Conservation (phyloP, 2,113 vertebrate species). For the Hippopotamus amphibius region DNA sequence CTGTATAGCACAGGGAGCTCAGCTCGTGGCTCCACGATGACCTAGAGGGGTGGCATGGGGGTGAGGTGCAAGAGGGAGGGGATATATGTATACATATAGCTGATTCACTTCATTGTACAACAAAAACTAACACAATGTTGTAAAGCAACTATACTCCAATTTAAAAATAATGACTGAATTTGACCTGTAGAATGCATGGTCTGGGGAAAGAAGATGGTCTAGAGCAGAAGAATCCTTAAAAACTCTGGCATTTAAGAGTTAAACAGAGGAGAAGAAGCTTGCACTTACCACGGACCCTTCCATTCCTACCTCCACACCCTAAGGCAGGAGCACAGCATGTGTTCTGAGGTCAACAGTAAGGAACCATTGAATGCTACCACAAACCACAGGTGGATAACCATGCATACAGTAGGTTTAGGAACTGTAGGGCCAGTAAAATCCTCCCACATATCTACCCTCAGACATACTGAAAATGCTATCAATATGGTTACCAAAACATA, state of each 20-base stretch:
- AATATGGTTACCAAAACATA: background rate
- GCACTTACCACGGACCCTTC: background rate
- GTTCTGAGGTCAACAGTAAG: background rate
- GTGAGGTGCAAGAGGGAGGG: too few relatives aligned
- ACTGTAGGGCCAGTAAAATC: background rate
- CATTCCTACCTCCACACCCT: background rate
- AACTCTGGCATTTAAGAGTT: background rate
- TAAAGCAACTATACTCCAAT: too few relatives aligned
- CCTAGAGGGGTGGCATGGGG: too few relatives aligned
- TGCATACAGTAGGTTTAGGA: background rate
- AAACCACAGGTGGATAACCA: background rate
- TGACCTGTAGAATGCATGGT: background rate
- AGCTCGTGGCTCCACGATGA: fast-evolving
- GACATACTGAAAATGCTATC: background rate
- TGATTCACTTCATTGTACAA: too few relatives aligned
- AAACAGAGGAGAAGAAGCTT: background rate
- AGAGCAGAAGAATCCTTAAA: background rate
- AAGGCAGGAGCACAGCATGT: background rate
- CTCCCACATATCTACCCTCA: background rate
- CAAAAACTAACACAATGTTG: too few relatives aligned
- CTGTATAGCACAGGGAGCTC: too few relatives aligned
- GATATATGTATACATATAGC: too few relatives aligned
- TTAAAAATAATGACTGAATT: background rate
- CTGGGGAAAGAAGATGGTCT: background rate
- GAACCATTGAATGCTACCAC: background rate